Evolutionary conservation across 2,113 vertebrate genomes (phyloP).

Genomic region (Pachycephala philippinensis): DNA sequence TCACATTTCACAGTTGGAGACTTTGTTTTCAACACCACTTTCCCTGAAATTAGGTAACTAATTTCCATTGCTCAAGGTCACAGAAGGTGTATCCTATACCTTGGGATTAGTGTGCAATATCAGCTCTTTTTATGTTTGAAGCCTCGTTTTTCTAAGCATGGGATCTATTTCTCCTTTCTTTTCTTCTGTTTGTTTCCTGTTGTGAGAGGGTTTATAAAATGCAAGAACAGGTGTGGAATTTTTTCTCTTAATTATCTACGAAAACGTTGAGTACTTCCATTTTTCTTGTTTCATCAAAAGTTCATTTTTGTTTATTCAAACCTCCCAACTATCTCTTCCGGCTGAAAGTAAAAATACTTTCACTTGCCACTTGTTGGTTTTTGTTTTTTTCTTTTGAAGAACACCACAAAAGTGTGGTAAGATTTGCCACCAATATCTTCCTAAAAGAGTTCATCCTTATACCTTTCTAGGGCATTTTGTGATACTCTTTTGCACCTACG

Average conservation of each 20-base stretch:
- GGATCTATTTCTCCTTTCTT: not conserved
- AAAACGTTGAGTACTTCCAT: not conserved
- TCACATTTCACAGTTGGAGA: not conserved
- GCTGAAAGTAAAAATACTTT: not conserved
- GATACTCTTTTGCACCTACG: not conserved
- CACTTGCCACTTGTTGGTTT: not conserved
- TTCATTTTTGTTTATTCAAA: not conserved
- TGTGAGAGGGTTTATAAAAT: not conserved
- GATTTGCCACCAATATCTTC: not conserved
- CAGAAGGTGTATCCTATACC: not conserved
- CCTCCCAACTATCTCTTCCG: not conserved
- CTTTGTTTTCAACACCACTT: not conserved
- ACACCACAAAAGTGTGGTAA: not conserved
- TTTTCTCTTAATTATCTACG: not conserved
- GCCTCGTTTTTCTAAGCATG: not conserved
- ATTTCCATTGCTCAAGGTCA: not conserved
- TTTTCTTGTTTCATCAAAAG: not conserved
- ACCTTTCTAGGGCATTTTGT: rapidly evolving
- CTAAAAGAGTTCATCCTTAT: not conserved
- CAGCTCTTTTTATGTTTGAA: not conserved
- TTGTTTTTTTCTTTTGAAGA: not conserved
- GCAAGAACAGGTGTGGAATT: not conserved
- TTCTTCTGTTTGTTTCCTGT: not conserved
- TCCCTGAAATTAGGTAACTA: not conserved
- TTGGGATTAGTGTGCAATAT: not conserved